Evolutionary conservation across 2,797 vertebrate genomes (phyloP), one percentile per base, ranked within the genome.

Genomic region (Tamandua tetradactyla): DNA sequence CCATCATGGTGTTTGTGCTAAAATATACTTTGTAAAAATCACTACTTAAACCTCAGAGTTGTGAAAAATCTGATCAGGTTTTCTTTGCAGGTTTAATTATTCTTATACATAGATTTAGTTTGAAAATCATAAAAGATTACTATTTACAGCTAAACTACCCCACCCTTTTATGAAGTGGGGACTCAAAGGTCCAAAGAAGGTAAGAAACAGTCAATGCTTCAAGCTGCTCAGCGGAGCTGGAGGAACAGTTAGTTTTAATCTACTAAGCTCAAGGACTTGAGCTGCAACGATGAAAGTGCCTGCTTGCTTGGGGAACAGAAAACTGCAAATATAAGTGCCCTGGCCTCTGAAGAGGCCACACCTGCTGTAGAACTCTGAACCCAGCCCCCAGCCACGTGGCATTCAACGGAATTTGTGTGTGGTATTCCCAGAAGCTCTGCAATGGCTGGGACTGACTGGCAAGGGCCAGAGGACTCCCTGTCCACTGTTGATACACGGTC

Each of bases 371-470:
- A 12, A 3, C 69, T 30, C 40, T 0, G 27, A 35, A 3, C 68
- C 69, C 49, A 14, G 1, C 32, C 30, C 61, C 11, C 11, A 55
- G 85, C 80, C 79, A 22, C 78, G 0, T 0, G 30, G 4, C 35
- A 27, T 42, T 25, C 76, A 52, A 1, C 42, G 40, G 91, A 86
- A 55, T 47, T 47, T 80, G 76, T 30, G 4, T 27, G 79, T 74
- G 96, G 89, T 27, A 79, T 42, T 82, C 92, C 69, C n/a, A 82
- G 14, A 3, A 13, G 47, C 75, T 82, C 92, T 89, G 95, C 35
- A 69, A 44, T 32, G 20, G 47, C 82, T 80, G 8, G 79, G 80
- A n/a, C n/a, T n/a, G 96, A 96, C 91, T 94, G 72, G 23, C n/a
- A 35, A 15, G 8, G 49, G 44, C 49, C 10, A 30, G n/a, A 75